A percentile compares a stretch with the other conserved stretches of the same genome.
Evolutionary conservation across 2,888 invertebrate genomes (phyloP).

Genomic region (Trichogramma dendrolimi): DNA sequence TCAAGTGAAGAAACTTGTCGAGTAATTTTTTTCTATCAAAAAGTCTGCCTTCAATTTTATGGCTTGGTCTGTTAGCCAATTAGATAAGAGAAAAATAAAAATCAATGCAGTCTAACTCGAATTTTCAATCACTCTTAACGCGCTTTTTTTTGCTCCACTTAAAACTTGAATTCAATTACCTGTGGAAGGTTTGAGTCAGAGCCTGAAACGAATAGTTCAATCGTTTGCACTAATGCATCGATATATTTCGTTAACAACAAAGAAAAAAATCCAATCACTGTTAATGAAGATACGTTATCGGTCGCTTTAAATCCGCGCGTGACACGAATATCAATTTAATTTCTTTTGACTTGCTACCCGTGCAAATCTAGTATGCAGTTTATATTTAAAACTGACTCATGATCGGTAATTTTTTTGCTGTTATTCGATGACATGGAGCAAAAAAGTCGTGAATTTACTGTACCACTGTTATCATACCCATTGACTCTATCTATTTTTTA

Average conservation of each 20-base stretch:
- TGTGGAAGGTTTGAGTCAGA: constrained; percentile 8
- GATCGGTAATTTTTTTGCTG: too few relatives aligned
- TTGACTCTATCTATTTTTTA: too few relatives aligned
- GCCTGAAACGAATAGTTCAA: constrained; percentile 1
- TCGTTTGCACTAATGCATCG: constrained; percentile 6
- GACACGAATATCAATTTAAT: constrained; percentile 24
- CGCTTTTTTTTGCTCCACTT: neutral
- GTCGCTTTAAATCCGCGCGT: neutral
- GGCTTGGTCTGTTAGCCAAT: neutral
- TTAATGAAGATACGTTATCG: constrained; percentile 28
- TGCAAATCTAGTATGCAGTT: too few relatives aligned
- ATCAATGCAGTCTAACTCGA: neutral
- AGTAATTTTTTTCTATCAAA: too few relatives aligned
- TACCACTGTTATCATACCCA: too few relatives aligned
- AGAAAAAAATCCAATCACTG: constrained; percentile 20
- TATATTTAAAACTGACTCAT: too few relatives aligned
- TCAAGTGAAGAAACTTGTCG: too few relatives aligned
- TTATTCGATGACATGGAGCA: too few relatives aligned
- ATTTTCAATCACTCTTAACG: neutral
- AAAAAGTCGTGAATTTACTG: too few relatives aligned
- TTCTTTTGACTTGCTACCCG: neutral
- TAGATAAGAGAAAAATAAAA: too few relatives aligned
- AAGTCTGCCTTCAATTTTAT: neutral
- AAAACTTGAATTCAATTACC: constrained; percentile 13
- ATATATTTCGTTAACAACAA: constrained; percentile 14